Conservation (phyloP, 2,113 vertebrate genomes). For the Microcebus tavaratra region DNA sequence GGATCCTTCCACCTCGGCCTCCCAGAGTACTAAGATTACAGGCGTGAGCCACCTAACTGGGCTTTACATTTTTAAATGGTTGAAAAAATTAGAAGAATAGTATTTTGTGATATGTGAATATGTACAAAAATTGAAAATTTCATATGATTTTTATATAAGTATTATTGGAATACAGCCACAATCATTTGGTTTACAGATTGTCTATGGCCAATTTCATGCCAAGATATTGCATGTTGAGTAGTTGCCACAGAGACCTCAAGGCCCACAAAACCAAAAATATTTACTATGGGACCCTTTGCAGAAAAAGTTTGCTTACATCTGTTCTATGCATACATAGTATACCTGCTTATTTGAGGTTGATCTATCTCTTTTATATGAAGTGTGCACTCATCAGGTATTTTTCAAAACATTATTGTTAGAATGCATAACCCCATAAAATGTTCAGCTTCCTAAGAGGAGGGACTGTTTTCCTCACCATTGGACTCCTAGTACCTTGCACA, state of each 20-base stretch:
- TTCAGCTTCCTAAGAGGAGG: neutral
- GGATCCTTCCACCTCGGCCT: too few species aligned
- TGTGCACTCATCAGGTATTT: neutral
- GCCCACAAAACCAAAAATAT: constrained; percentile 15
- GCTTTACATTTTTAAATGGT: constrained; percentile 7
- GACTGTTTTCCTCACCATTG: neutral
- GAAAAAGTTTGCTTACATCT: neutral
- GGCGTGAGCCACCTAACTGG: too few species aligned
- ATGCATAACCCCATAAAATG: constrained; percentile 11
- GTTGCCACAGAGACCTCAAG: neutral
- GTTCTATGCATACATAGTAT: neutral
- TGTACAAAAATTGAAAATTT: neutral
- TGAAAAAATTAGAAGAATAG: neutral
- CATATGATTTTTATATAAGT: neutral
- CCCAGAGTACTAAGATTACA: too few species aligned
- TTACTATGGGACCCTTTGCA: neutral
- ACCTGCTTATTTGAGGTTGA: neutral
- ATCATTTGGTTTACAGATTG: neutral
- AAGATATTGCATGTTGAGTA: neutral
- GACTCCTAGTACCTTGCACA: neutral
- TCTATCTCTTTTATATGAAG: neutral
- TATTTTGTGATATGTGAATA: constrained; percentile 19
- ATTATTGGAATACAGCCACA: neutral
- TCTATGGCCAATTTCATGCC: neutral
- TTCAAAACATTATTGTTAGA: constrained; percentile 34